Percentiles rank a stretch among this genome's conserved stretches.
Conservation (phyloP, 1,140 invertebrate species). For the Anastatus disparis region DNA sequence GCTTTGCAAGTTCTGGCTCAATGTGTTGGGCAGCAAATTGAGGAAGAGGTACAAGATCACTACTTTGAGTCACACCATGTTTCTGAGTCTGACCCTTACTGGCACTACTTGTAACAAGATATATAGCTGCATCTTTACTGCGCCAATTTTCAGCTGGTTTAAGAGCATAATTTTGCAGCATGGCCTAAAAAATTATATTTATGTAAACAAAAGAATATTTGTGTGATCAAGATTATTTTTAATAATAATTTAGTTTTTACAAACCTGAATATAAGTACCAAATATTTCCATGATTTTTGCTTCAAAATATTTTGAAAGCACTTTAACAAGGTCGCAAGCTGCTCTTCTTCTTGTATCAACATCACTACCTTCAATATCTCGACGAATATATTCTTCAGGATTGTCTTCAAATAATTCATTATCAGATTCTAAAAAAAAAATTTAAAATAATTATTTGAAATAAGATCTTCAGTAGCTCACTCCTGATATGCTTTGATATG, state of each 20-base stretch:
- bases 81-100: constrained; percentile 90
- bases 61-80: constrained; percentile 91
- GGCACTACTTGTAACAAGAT: constrained; percentile 93
- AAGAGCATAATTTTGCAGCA: constrained; percentile 81
- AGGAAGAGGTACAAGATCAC: constrained; percentile 86
- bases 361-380: constrained; percentile 99
- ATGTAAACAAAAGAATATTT: constrained; percentile 27
- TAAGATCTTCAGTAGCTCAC: too few relatives aligned
- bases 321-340: constrained; percentile 95
- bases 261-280: constrained; percentile 82
- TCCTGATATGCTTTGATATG: too few relatives aligned
- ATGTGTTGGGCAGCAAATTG: constrained; percentile 90
- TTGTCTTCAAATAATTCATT: constrained; percentile 97
- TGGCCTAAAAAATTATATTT: constrained; percentile 69
- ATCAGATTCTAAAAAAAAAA: constrained; percentile 78
- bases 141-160: constrained; percentile 86
- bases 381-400: constrained; percentile 96
- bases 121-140: constrained; percentile 95
- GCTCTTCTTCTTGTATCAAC: constrained; percentile 93
- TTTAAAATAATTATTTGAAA: too few relatives aligned
- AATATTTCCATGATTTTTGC: constrained; percentile 92
- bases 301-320: constrained; percentile 90
- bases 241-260: constrained; percentile 17
- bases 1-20: constrained; percentile 82
- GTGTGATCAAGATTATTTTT: constrained; percentile 31